A percentile compares a stretch with the other conserved stretches of the same genome.
These are phyloP conservation scores for Mirounga angustirostris DNA, from an alignment of 2,113 vertebrate species.

Conservation along the genomic window DNA sequence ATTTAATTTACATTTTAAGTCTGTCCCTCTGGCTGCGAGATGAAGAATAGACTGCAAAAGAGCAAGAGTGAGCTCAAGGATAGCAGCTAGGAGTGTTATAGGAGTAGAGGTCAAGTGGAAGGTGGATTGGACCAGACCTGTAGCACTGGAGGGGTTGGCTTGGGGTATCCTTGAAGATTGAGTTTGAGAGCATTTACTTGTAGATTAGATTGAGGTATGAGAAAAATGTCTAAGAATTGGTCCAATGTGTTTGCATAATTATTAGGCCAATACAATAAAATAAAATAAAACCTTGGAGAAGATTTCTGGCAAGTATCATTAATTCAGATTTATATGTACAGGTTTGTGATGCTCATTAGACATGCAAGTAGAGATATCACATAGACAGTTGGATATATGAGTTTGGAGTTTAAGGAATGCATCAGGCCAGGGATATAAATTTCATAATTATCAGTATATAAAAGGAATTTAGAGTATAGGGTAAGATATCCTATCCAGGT, in stretches of 20 bases:
- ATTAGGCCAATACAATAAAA: neutral
- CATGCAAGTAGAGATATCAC: neutral
- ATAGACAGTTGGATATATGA: neutral
- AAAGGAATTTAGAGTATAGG: neutral
- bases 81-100: neutral
- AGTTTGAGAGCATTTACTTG: neutral
- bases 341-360: neutral
- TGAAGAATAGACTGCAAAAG: neutral
- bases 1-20: conserved; percentile 35
- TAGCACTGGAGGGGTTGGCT: neutral
- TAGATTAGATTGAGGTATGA: neutral
- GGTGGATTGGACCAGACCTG: no score
- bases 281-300: neutral
- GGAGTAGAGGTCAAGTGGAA: neutral
- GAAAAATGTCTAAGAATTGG: neutral
- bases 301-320: neutral
- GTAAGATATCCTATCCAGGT: neutral
- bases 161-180: neutral
- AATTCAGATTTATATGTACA: neutral
- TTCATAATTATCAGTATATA: neutral
- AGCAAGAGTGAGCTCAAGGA: neutral
- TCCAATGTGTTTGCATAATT: neutral
- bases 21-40: neutral
- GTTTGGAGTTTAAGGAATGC: neutral
- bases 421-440: neutral